These are phyloP conservation scores for Taenioides sp. DNA, from an alignment of 2,797 vertebrate species.

Conservation along the genomic window DNA sequence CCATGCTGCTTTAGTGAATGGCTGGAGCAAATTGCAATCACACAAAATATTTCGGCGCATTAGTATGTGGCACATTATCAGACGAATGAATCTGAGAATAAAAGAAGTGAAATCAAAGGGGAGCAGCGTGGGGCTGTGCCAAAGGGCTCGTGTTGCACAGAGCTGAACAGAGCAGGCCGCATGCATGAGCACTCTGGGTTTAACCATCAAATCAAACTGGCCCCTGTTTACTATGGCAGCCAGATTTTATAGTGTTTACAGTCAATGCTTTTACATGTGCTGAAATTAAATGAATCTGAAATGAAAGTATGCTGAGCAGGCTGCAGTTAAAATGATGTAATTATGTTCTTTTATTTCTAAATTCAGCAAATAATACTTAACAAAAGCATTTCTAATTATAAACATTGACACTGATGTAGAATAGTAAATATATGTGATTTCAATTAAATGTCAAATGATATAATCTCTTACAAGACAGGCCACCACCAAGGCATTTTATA, in stretches of 20 bases:
- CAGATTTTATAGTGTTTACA: constrained; percentile 14
- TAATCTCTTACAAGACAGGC: too few species aligned
- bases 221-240: not conserved
- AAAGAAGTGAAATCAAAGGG: constrained; percentile 38
- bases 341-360: too few species aligned
- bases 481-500: too few species aligned
- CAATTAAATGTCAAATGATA: too few species aligned
- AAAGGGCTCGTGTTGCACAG: constrained; percentile 31
- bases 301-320: too few species aligned
- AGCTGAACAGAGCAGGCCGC: constrained; percentile 24
- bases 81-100: constrained; percentile 29
- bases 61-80: constrained; percentile 26
- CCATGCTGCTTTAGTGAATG: constrained; percentile 63
- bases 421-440: too few species aligned
- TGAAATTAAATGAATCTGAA: too few species aligned
- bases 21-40: constrained; percentile 6
- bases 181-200: constrained; percentile 22
- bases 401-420: too few species aligned
- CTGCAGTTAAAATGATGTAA: too few species aligned
- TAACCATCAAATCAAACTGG: constrained; percentile 10
- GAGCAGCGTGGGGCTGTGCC: constrained; percentile 30
- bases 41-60: constrained; percentile 18
- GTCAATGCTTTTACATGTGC: too few species aligned
- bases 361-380: too few species aligned
- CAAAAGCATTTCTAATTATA: too few species aligned